phyloP scores from a whole-genome alignment of 2,888 invertebrate species.

The Euphydryas editha region DNA sequence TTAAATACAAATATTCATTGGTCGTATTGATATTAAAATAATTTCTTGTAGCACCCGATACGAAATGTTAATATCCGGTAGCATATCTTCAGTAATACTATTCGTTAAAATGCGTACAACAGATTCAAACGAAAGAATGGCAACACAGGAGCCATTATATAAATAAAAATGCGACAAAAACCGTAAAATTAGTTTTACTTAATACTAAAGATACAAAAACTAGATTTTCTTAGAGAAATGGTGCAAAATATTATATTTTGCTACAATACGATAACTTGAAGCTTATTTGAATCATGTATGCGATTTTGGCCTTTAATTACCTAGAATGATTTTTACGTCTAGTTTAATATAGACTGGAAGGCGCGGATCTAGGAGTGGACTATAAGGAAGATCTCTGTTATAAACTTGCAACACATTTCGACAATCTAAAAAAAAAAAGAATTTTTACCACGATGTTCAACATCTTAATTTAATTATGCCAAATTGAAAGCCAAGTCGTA shows the following conservation, averaged over 20 bases:
- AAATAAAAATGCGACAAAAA: conserved; percentile 38
- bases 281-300: conserved; percentile 18
- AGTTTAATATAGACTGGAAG: background rate
- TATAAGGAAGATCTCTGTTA: background rate
- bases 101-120: background rate
- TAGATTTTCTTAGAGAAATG: conserved; percentile 32
- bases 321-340: background rate
- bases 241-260: conserved; percentile 40
- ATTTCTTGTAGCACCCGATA: background rate
- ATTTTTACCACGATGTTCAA: too few species aligned
- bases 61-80: background rate
- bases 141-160: background rate
- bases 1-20: background rate
- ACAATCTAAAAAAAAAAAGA: too few species aligned
- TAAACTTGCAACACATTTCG: background rate
- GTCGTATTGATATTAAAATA: background rate
- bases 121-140: background rate
- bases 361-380: background rate
- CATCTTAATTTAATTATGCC: too few species aligned
- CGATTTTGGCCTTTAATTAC: conserved; percentile 30
- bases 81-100: background rate
- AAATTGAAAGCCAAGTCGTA: too few species aligned
- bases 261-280: conserved; percentile 22
- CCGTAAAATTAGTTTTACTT: conserved; percentile 35
- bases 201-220: conserved; percentile 40